Percentiles rank a stretch among this genome's conserved stretches.
phyloP scores from a whole-genome alignment of 2,888 invertebrate genomes.

The Orchesella flavescens region DNA sequence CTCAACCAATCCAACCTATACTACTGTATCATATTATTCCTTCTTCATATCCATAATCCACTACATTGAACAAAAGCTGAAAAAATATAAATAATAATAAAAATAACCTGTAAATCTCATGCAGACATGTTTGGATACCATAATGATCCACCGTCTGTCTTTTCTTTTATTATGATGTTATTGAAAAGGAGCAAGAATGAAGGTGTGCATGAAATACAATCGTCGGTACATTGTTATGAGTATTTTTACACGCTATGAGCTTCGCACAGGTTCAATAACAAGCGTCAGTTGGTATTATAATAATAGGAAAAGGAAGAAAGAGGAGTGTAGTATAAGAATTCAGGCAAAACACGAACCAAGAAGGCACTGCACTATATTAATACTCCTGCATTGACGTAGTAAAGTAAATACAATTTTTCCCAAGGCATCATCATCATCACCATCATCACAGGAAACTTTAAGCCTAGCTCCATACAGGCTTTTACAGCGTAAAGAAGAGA shows the following conservation, averaged over 20 bases:
- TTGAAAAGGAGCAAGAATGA: not conserved
- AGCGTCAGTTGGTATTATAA: constrained; percentile 1
- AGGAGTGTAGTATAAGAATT: not conserved
- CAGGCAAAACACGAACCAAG: not conserved
- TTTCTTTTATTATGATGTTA: not conserved
- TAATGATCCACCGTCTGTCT: constrained; percentile 1
- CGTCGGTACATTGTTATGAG: not conserved
- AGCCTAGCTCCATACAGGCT: not conserved
- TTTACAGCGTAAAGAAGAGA: not conserved
- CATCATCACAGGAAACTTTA: not conserved
- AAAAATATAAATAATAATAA: not conserved
- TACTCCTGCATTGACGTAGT: too few species aligned
- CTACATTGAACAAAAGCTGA: too few species aligned
- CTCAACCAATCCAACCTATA: too few species aligned
- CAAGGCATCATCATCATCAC: not conserved
- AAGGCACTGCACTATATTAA: not conserved
- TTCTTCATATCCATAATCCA: too few species aligned
- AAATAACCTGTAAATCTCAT: not conserved
- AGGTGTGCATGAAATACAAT: not conserved
- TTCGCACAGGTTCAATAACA: not conserved
- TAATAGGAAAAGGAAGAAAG: not conserved
- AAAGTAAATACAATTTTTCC: too few species aligned
- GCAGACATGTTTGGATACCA: not conserved
- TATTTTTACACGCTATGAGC: constrained; percentile 18
- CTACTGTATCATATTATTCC: too few species aligned